These are phyloP conservation scores for Pseudomyrmex dendroicus DNA, from an alignment of 1,140 invertebrate genomes.

Conservation along the genomic window DNA sequence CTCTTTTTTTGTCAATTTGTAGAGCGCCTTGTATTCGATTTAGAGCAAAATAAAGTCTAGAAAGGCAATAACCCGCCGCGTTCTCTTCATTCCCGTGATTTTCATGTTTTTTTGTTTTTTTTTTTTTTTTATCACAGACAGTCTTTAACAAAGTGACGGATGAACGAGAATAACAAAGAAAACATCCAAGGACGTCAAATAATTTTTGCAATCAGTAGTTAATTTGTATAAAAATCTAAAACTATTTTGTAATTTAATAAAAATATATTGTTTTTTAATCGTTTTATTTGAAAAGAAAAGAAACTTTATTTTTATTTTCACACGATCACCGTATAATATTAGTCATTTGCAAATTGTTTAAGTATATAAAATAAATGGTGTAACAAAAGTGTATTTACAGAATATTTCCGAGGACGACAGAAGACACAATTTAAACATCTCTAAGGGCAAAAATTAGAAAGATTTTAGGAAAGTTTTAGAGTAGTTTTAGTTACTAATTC, in stretches of 20 bases:
- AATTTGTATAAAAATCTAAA: too few relatives aligned
- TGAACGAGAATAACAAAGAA: too few relatives aligned
- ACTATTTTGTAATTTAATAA: too few relatives aligned
- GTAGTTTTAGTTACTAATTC: conserved; percentile 37
- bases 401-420: background rate
- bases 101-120: background rate
- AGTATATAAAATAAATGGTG: conserved; percentile 1
- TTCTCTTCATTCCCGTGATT: conserved; percentile 31
- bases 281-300: too few relatives aligned
- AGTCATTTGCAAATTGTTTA: background rate
- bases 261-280: too few relatives aligned
- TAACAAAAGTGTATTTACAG: conserved; percentile 14
- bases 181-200: too few relatives aligned
- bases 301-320: too few relatives aligned
- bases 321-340: too few relatives aligned
- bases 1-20: conserved; percentile 82
- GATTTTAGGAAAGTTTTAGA: background rate
- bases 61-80: conserved; percentile 79
- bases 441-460: background rate
- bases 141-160: background rate
- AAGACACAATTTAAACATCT: background rate
- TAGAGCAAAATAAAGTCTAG: conserved; percentile 86
- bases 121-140: background rate
- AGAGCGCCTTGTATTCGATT: conserved; percentile 85
- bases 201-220: too few relatives aligned